Percentiles rank a stretch among this genome's conserved stretches.
Evolutionary conservation across 2,113 vertebrate species (phyloP).

Genomic region (Callorhinus ursinus): DNA sequence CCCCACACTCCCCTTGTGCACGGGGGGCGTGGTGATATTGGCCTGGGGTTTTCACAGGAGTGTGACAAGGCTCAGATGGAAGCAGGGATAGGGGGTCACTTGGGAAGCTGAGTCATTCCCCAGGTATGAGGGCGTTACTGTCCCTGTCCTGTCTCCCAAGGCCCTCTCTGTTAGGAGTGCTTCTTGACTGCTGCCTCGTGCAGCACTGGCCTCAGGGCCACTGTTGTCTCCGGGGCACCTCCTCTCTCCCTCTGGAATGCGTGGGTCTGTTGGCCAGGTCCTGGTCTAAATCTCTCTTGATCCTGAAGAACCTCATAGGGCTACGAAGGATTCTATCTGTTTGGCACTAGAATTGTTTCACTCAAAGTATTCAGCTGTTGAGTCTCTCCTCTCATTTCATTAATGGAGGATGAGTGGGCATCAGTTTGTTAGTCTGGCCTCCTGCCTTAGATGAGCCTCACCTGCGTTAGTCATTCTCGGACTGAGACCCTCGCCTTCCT

Average conservation of each 20-base stretch:
- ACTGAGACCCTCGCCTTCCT: background rate
- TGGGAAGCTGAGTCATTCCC: slow-evolving; percentile 58
- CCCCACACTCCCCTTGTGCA: background rate
- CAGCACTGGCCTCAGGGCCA: background rate
- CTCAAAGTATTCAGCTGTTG: background rate
- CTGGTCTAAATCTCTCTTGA: background rate
- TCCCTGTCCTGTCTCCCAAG: background rate
- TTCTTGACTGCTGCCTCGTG: background rate
- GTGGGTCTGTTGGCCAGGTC: background rate
- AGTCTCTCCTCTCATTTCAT: background rate
- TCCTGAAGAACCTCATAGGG: background rate
- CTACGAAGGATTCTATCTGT: background rate
- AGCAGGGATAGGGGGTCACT: slow-evolving; percentile 52
- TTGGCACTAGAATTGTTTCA: background rate
- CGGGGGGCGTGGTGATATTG: background rate
- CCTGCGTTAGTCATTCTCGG: background rate
- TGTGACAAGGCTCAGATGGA: slow-evolving; percentile 52
- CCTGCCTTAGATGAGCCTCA: background rate
- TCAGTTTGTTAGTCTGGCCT: background rate
- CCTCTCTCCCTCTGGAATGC: background rate
- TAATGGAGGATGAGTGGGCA: background rate
- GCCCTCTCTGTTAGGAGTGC: background rate
- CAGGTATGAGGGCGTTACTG: slow-evolving; percentile 5
- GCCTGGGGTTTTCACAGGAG: slow-evolving; percentile 51
- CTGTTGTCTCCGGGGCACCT: background rate